Evolutionary conservation across 2,797 vertebrate species (phyloP).

Genomic region (Thalassophryne amazonica): DNA sequence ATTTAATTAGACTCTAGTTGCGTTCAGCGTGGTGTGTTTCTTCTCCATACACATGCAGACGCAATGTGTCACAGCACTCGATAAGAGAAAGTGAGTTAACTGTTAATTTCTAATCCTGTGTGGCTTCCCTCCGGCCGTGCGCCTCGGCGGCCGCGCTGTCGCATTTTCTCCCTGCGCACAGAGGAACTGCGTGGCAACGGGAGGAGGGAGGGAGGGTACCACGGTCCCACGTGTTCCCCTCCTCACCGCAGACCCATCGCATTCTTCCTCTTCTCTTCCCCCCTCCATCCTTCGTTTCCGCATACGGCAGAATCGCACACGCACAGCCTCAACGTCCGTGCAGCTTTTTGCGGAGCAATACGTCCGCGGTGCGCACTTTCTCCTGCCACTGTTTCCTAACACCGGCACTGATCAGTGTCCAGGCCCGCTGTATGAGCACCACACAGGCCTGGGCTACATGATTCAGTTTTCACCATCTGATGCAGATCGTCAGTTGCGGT

Average conservation of each 20-base stretch:
- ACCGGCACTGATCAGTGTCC: conserved; percentile 17
- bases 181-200: conserved; percentile 72
- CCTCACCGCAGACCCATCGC: conserved; percentile 57
- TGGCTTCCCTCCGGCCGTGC: not conserved
- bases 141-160: conserved; percentile 25
- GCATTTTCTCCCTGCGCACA: conserved; percentile 47
- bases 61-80: not conserved
- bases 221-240: conserved; percentile 68
- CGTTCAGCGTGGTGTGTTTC: too few species aligned
- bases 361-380: conserved; percentile 42
- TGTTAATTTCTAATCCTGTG: not conserved
- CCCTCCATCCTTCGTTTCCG: conserved; percentile 53
- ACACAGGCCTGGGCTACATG: conserved; percentile 2
- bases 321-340: conserved; percentile 23
- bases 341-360: conserved; percentile 40
- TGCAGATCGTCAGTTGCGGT: conserved; percentile 13
- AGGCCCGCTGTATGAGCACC: conserved; percentile 39
- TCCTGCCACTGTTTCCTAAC: conserved; percentile 11
- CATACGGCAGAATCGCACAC: conserved; percentile 55
- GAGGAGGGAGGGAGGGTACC: conserved; percentile 70
- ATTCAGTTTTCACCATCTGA: conserved; percentile 28
- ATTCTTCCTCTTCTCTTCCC: conserved; percentile 38
- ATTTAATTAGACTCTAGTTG: too few species aligned
- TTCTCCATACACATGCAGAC: too few species aligned
- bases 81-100: not conserved